Conservation (phyloP, 2,113 vertebrate species). For the Leptosomus discolor region DNA sequence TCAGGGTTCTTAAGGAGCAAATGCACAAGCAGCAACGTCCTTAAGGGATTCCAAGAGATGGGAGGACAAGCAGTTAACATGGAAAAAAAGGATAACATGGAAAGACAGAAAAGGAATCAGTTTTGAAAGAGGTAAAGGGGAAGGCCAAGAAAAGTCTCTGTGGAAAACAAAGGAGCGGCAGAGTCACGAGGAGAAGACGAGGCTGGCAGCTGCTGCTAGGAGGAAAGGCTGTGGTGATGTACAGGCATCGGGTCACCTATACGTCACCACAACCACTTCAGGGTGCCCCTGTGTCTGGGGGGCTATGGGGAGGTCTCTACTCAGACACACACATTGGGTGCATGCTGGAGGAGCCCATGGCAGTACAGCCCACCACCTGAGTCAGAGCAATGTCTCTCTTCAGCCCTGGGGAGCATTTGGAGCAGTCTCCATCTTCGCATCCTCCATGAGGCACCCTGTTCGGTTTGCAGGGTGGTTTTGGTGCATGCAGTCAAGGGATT, state of each 20-base stretch:
- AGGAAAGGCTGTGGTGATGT: background rate
- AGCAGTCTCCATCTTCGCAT: background rate
- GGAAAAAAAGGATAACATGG: background rate
- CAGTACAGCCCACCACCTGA: background rate
- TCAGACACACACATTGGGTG: background rate
- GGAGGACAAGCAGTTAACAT: background rate
- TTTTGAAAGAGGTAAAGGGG: background rate
- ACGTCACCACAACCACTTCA: background rate
- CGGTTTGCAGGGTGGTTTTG: background rate
- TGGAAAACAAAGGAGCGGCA: background rate
- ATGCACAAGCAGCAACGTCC: rapidly evolving
- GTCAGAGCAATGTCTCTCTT: background rate
- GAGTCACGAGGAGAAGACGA: background rate
- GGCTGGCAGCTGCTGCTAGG: background rate
- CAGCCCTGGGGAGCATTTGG: background rate
- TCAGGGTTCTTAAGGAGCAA: background rate
- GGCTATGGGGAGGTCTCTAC: background rate
- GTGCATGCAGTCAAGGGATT: background rate
- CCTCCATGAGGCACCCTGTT: background rate
- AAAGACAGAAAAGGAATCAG: background rate
- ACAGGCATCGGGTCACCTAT: background rate
- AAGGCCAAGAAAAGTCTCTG: background rate
- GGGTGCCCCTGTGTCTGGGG: background rate
- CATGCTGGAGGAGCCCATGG: background rate
- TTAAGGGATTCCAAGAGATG: rapidly evolving